These are phyloP conservation scores for Nyctibius grandis DNA, from an alignment of 2,797 vertebrate species.

Conservation along the genomic window DNA sequence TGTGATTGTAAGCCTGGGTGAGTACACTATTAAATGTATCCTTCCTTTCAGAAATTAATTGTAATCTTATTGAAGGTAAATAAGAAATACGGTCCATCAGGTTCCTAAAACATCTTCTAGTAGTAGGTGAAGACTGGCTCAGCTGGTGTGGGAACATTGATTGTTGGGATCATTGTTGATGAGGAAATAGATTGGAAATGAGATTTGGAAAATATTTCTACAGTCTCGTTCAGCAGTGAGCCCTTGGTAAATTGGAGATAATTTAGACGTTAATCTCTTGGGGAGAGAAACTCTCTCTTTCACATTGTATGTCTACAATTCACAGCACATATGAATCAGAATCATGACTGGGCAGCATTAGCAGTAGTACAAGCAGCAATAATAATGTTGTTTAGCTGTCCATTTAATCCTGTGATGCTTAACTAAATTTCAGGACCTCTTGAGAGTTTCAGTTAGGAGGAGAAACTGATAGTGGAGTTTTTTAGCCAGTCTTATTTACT, in stretches of 20 bases:
- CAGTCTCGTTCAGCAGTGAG: neutral
- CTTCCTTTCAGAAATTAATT: neutral
- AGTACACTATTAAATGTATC: neutral
- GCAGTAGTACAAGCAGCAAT: neutral
- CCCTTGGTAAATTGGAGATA: neutral
- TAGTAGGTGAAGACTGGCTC: neutral
- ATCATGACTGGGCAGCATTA: neutral
- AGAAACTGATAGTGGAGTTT: neutral
- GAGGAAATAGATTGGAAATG: neutral
- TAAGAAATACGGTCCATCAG: rapidly evolving
- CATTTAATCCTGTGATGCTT: neutral
- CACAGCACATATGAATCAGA: neutral
- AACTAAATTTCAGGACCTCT: neutral
- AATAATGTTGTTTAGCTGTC: neutral
- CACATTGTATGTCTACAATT: neutral
- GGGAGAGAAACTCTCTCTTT: neutral
- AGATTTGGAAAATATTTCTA: neutral
- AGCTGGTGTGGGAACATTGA: neutral
- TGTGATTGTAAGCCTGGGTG: neutral
- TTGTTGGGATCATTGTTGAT: neutral
- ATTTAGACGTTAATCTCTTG: neutral
- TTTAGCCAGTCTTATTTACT: neutral
- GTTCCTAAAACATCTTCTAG: neutral
- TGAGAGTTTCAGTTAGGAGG: neutral
- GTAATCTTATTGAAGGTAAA: neutral